Base-by-base conservation (phyloP, 1,140 invertebrate species). In the Armadillidium nasatum region DNA sequence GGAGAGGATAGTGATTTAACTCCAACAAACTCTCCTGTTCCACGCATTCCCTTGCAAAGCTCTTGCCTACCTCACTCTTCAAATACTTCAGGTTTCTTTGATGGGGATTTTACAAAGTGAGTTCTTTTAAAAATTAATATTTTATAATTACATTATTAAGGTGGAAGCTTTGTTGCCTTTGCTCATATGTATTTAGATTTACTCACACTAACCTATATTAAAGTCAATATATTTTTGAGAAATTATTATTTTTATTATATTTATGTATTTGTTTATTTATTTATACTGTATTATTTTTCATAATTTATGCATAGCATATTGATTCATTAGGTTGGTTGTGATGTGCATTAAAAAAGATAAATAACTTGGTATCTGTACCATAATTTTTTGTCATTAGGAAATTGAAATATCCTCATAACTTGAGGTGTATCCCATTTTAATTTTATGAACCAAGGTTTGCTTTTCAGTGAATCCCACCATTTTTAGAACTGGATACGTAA, bases 1-100 rank as follows among this genome's bases (percentile, higher is more conserved):
- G 79, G 79, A 21, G 77, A 72, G 44, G 79, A 80, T 46, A 80
- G 79, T 78, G 79, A 80, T 68, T 71, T 76, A 67, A 80, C 79
- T 11, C 79, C 79, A 10, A 78, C 75, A 44, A 80, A 80, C 50
- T 78, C 76, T 10, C 79, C 77, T 46, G 9, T 75, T 60, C 50
- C 50, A 60, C 19, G 11, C 50, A 60, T 19, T 15, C 50, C 50
- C 19, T 19, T 19, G 19, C 1, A 13, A 15, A 60, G 4, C 19
- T 13, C 19, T 60, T 19, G 19, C 19, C 19, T 60, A 1, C 50
- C 50, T 60, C 70, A 33, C 15, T 76, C 68, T 19, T 22, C 50
- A 21, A 71, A 71, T 21, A 71, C 75, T 9, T 71, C 68, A 22
- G 70, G 75, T 15, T 76, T 71, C 23, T 76, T 45, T 33, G 68